A percentile compares a stretch with the other conserved stretches of the same genome.
Evolutionary conservation across 1,140 invertebrate species (phyloP).

Genomic region (Palaemon carinicauda): DNA sequence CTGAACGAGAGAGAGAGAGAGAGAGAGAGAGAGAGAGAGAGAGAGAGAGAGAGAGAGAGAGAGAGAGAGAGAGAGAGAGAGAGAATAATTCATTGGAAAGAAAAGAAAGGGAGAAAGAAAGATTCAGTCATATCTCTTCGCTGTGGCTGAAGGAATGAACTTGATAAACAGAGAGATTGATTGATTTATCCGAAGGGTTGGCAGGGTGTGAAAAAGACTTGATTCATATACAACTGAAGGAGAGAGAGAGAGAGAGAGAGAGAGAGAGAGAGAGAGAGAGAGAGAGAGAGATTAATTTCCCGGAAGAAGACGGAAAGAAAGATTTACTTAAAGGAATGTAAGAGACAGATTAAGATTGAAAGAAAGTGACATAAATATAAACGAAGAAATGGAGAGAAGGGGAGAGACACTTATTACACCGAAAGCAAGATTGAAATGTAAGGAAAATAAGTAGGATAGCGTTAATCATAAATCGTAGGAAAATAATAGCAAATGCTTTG

Average conservation of each 20-base stretch:
- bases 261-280: constrained; percentile 18
- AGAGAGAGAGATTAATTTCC: constrained; percentile 26
- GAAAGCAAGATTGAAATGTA: no score
- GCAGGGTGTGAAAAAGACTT: no score
- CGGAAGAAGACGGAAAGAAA: not conserved
- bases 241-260: constrained; percentile 30
- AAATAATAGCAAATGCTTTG: no score
- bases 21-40: constrained; percentile 19
- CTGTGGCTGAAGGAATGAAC: no score
- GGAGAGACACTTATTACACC: no score
- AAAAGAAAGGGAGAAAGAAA: no score
- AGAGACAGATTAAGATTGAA: constrained; percentile 15
- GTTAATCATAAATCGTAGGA: no score
- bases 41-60: constrained; percentile 17
- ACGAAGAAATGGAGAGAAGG: not conserved
- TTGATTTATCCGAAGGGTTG: no score
- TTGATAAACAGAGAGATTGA: no score
- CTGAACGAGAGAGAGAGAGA: constrained; percentile 18
- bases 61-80: not conserved
- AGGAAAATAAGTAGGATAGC: not conserved
- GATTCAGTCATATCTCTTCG: no score
- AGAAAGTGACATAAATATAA: not conserved
- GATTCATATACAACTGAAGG: no score
- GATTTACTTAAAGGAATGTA: not conserved
- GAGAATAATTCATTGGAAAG: no score